Conservation (phyloP, 2,113 vertebrate genomes). For the Struthidea cinerea region DNA sequence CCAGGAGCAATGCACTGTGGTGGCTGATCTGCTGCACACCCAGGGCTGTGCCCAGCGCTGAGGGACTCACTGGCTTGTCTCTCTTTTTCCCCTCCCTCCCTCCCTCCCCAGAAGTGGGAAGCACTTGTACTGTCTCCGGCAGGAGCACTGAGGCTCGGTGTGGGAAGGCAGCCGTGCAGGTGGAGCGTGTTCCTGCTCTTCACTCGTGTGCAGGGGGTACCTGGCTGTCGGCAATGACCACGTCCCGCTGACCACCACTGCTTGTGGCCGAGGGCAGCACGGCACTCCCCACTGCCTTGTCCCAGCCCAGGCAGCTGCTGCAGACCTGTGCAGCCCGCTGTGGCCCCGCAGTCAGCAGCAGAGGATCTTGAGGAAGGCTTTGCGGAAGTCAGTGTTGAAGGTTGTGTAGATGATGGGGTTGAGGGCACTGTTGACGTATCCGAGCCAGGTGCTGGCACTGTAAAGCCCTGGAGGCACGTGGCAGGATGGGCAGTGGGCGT, state of each 20-base stretch:
- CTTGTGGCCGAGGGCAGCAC: background rate
- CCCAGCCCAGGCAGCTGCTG: background rate
- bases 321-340: accelerated
- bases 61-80: background rate
- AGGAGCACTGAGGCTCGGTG: background rate
- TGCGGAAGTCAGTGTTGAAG: constrained; percentile 91
- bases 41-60: accelerated
- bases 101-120: background rate
- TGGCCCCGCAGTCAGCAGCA: constrained; percentile 71
- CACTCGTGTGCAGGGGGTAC: background rate
- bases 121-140: background rate
- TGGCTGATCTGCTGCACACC: background rate
- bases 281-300: background rate
- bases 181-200: accelerated
- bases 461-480: constrained; percentile 83
- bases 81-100: background rate
- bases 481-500: constrained; percentile 87
- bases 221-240: background rate
- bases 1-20: accelerated
- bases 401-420: constrained; percentile 94
- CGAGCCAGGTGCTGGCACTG: constrained; percentile 91
- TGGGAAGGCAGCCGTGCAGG: background rate
- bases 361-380: constrained; percentile 92
- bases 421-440: constrained; percentile 90
- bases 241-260: accelerated